Conservation (phyloP, 2,888 invertebrate genomes). For the Aspidiotus destructor region DNA sequence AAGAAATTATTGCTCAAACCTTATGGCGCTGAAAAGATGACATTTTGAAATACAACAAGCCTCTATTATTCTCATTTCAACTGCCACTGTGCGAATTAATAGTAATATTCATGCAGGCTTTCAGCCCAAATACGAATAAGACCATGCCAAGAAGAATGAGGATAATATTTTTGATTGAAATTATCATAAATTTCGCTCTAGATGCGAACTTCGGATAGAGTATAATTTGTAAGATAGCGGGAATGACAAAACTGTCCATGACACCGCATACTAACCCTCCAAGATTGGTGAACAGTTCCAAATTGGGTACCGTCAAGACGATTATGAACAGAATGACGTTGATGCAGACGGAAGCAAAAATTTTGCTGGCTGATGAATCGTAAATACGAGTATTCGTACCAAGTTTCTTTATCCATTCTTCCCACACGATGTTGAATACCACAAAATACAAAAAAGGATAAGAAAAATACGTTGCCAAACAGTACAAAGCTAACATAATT, state of each 20-base stretch:
- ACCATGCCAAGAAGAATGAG: slow-evolving; percentile 8
- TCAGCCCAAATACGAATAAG: slow-evolving; percentile 14
- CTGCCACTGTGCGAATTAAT: too few species aligned
- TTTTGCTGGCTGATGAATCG: not conserved
- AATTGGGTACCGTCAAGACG: slow-evolving; percentile 7
- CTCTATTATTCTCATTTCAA: too few species aligned
- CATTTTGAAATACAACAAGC: too few species aligned
- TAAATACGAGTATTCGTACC: not conserved
- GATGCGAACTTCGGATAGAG: not conserved
- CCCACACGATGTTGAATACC: slow-evolving; percentile 22
- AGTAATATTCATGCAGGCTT: not conserved
- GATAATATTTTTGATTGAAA: slow-evolving; percentile 1
- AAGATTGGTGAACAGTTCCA: slow-evolving; percentile 17
- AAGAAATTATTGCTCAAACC: too few species aligned
- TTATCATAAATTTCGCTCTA: too few species aligned
- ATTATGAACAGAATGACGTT: slow-evolving; percentile 11
- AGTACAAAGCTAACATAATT: slow-evolving; percentile 13
- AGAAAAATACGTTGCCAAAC: slow-evolving; percentile 10
- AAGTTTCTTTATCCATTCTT: slow-evolving; percentile 17
- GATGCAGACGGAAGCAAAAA: not conserved
- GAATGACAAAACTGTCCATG: slow-evolving; percentile 22
- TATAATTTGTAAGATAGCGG: slow-evolving; percentile 12
- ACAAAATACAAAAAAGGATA: slow-evolving; percentile 19
- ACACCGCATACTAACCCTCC: slow-evolving; percentile 20
- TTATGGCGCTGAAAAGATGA: too few species aligned